Base-by-base conservation (phyloP, 2,888 invertebrate genomes). In the Axea sp. region DNA sequence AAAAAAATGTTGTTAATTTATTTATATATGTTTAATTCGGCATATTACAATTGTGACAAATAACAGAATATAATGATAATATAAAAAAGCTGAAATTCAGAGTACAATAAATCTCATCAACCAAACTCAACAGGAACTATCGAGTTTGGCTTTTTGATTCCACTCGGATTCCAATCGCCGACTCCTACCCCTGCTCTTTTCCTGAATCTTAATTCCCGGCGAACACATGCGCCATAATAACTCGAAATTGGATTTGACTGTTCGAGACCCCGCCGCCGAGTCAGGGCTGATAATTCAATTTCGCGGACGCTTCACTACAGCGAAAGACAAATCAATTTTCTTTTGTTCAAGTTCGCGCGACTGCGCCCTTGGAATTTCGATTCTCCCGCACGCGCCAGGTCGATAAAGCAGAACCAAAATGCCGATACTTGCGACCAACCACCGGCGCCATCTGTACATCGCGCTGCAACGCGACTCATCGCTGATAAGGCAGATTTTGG, bases 271-370 rank as follows among this genome's bases (percentile, higher is more conserved):
- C 59, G 41, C 59, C 62, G 39, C 64, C 67, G 41, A 39, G 39
- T 28, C 65, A 59, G 75, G 65, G 68, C 59, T 68, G 77, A 31
- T 81, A 81, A 82, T 83, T 82, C 64, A 81, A 82, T 82, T 82
- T 82, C 73, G 49, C 75, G 77, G 74, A 76, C 76, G 60, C 51
- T 33, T 45, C 28, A 59, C 65, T 73, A 67, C 73, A 75, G 77
- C 75, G 73, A 77, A 78, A 24, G 78, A 78, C 79, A 81, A 79
- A 82, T 81, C 82, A 82, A 81, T 82, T 81, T 77, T 68, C 30
- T 77, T 74, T 76, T 65, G 64, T 76, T 75, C 28, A 17, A 14
- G 3, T 45, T 35, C n/a, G 53, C 41, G 73, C 78, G 78, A 75
- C 72, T 77, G 78, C 81, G 81, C 79, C 35, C 30, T 17, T 49